Base-by-base conservation (phyloP, 1,140 invertebrate species). In the Chironomus striatipennis region DNA sequence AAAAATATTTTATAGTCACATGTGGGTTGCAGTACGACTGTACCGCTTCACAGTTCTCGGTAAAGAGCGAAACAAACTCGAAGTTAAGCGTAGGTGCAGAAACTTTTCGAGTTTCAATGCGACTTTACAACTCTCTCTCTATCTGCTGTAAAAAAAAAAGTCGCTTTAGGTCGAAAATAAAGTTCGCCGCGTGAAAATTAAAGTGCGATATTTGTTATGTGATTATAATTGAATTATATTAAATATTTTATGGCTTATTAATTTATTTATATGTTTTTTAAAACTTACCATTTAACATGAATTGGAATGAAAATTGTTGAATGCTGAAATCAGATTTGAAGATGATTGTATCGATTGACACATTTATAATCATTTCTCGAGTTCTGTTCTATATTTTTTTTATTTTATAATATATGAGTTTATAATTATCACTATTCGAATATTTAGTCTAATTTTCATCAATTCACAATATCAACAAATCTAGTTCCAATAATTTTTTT, bases 1-100 rank as follows among this genome's bases (percentile, higher is more conserved):
- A 73, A 65, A 43, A 70, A 10, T 75, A 70, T 70, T 70, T 57
- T 57, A 57, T 57, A 57, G 47, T n/a, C 65, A 17, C 17, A 70
- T 70, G 65, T 70, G 18, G 65, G 65, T 17, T 20, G 65, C 24
- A 70, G 7, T 70, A n/a, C n/a, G 47, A n/a, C 47, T 57, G 47
- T 12, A 57, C 47, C 47, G 47, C 47, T 57, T 57, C n/a, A 57
- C 47, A 57, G 47, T 57, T 57, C 47, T 57, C 47, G 12, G 47
- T n/a, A 57, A 57, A 57, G 47, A 57, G 47, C 47, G 47, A 57
- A n/a, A 34, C 5, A 34, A 34, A 34, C 24, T 57, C 47, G 47
- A 7, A 57, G 12, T n/a, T 5, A 57, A 57, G 47, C 47, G 47
- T 57, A n/a, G 47, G 47, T 15, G 47, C n/a, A 15, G 5, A n/a